These are phyloP conservation scores for Erinaceus europaeus DNA, from an alignment of 2,113 vertebrate species.

Conservation along the genomic window DNA sequence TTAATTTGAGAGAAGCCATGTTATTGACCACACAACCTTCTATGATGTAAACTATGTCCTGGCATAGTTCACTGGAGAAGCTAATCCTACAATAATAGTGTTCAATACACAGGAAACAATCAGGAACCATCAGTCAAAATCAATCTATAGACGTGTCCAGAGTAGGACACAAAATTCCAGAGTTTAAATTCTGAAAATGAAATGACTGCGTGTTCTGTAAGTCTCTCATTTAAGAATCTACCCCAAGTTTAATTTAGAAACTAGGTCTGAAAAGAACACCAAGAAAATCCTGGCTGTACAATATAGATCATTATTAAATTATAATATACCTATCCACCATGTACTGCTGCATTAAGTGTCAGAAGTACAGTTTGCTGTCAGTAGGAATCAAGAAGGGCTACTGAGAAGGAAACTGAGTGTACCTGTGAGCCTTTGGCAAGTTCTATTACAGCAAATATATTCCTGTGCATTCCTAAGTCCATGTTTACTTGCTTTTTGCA, in stretches of 20 bases:
- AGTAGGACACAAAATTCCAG: background rate
- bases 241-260: conserved; percentile 39
- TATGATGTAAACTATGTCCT: background rate
- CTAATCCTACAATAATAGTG: background rate
- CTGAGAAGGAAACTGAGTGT: background rate
- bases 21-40: background rate
- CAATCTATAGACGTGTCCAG: background rate
- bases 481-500: background rate
- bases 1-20: fast-evolving
- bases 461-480: background rate
- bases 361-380: background rate
- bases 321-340: background rate
- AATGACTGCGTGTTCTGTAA: background rate
- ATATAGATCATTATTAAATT: background rate
- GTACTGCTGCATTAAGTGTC: background rate
- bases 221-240: conserved; percentile 18
- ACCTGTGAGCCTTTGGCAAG: background rate
- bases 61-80: background rate
- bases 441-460: background rate
- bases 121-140: background rate
- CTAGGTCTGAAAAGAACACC: conserved; percentile 12
- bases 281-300: background rate
- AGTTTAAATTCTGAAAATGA: conserved; percentile 17
- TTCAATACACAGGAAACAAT: background rate
- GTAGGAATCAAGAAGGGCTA: background rate